Conservation (phyloP, 1,140 invertebrate species). For the Pemphigus obesinymphae region DNA sequence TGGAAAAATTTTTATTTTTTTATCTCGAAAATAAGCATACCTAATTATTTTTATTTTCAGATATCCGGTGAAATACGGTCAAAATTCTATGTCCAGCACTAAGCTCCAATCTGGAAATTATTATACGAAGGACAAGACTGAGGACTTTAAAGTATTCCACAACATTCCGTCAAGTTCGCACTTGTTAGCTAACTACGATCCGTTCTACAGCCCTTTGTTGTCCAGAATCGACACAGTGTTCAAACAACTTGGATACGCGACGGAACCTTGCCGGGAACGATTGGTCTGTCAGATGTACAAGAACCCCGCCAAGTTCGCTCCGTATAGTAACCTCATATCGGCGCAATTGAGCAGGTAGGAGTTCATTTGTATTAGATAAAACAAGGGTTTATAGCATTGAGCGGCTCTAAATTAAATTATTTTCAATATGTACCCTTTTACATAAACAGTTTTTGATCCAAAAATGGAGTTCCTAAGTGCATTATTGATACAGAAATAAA, state of each 20-base stretch:
- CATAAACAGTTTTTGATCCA: no score
- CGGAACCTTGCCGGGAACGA: constrained; percentile 70
- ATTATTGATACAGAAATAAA: no score
- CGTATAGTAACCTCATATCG: constrained; percentile 80
- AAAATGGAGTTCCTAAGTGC: no score
- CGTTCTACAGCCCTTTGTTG: constrained; percentile 76
- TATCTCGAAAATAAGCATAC: no score
- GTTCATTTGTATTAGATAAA: no score
- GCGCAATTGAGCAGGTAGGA: constrained; percentile 78
- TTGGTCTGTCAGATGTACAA: constrained; percentile 80
- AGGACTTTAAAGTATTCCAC: constrained; percentile 68
- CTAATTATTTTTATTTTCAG: no score
- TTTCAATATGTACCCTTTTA: no score
- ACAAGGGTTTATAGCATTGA: no score
- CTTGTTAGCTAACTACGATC: constrained; percentile 76
- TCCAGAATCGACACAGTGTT: constrained; percentile 77
- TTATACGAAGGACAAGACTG: constrained; percentile 52
- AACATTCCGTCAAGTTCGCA: constrained; percentile 76
- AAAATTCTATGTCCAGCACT: neutral
- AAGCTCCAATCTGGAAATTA: constrained; percentile 45
- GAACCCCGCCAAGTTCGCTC: constrained; percentile 76
- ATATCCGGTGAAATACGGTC: constrained; percentile 6
- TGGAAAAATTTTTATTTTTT: no score
- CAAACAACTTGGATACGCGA: constrained; percentile 63
- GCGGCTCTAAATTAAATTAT: no score